These are phyloP conservation scores for Hydractinia echinata DNA, from an alignment of 30 jellyfish, hydroid and myxozoan genomes.

Conservation along the genomic window DNA sequence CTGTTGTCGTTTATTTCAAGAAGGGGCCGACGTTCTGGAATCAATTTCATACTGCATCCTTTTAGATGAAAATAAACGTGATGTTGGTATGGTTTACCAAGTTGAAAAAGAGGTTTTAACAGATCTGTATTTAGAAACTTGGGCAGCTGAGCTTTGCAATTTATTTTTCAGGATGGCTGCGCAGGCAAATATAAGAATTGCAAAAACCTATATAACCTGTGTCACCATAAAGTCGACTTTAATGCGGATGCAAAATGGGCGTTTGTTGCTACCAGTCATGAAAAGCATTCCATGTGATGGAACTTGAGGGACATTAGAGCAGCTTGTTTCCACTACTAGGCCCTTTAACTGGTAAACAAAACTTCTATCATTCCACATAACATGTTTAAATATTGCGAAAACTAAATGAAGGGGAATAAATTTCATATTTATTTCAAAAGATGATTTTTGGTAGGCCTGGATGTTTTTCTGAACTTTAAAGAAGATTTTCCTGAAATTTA, in stretches of 20 bases:
- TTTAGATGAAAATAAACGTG: constrained; percentile 49
- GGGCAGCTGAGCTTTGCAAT: constrained; percentile 13
- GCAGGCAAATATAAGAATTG: constrained; percentile 78
- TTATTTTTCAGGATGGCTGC: constrained; percentile 75
- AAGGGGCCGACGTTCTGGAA: constrained; percentile 20
- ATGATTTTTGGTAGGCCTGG: constrained; percentile 25
- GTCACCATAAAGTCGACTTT: constrained; percentile 64
- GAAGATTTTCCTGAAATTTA: no score
- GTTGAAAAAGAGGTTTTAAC: constrained; percentile 14
- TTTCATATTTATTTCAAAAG: constrained; percentile 31
- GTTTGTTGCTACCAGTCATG: constrained; percentile 72
- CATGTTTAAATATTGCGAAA: constrained; percentile 32
- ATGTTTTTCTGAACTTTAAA: no score
- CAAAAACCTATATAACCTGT: constrained; percentile 42
- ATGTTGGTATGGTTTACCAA: constrained; percentile 34
- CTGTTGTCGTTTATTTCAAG: constrained; percentile 49
- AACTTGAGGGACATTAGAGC: constrained; percentile 67
- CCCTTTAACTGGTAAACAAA: constrained; percentile 27
- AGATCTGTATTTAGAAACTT: background rate
- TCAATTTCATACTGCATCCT: constrained; percentile 45
- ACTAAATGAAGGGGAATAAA: constrained; percentile 48
- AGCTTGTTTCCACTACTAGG: constrained; percentile 51
- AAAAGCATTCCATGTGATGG: constrained; percentile 81
- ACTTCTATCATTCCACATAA: constrained; percentile 35
- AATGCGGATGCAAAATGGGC: constrained; percentile 51